These are phyloP conservation scores for Pelodytes ibericus DNA, from an alignment of 2,797 vertebrate genomes.

Conservation along the genomic window DNA sequence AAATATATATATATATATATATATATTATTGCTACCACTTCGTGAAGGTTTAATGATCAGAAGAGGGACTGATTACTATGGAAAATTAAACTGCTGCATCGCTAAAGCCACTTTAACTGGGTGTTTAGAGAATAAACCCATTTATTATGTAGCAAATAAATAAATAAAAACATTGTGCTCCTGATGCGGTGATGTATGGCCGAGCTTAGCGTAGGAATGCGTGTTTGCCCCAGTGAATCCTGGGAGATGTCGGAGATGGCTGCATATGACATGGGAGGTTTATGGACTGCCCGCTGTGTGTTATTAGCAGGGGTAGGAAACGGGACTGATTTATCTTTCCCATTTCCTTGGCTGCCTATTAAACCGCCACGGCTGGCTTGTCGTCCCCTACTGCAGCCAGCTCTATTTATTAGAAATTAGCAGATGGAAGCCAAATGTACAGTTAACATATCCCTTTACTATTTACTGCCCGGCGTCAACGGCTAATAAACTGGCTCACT, in stretches of 20 bases:
- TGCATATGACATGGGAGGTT: constrained; percentile 3
- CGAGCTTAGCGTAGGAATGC: neutral
- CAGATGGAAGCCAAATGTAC: constrained; percentile 47
- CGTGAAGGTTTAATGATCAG: no score
- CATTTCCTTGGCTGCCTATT: constrained; percentile 37
- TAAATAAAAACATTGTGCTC: no score
- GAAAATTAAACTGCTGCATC: no score
- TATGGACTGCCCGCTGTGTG: constrained; percentile 28
- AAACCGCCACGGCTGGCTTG: constrained; percentile 23
- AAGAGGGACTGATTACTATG: no score
- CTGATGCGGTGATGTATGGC: neutral
- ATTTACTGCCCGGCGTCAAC: constrained; percentile 45
- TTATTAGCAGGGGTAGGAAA: constrained; percentile 29
- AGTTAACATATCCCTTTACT: constrained; percentile 23
- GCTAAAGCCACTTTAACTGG: no score
- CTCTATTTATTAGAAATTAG: constrained; percentile 51
- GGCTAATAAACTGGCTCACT: constrained; percentile 32
- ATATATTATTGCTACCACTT: no score
- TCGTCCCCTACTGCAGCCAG: constrained; percentile 15
- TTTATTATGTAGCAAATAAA: no score
- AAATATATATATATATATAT: no score
- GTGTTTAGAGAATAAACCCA: no score
- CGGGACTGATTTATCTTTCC: constrained; percentile 26
- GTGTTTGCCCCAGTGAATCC: neutral
- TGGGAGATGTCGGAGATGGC: neutral